Base-by-base conservation (phyloP, 2,113 vertebrate species). In the Myxocyprinus asiaticus region DNA sequence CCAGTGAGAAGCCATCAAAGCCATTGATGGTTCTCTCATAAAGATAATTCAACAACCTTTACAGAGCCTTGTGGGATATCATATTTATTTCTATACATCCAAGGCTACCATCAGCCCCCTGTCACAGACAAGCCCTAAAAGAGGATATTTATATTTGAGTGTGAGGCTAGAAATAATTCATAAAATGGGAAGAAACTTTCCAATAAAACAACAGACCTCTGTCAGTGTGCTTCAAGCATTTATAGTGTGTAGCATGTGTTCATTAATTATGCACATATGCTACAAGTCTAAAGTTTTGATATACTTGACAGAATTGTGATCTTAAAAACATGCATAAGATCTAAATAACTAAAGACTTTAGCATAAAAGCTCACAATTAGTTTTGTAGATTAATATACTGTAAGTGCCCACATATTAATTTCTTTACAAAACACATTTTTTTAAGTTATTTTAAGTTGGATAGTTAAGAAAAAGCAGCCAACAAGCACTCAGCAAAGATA, bases 51-150 rank as follows among this genome's bases (percentile, higher is more conserved):
- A 88, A 86, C 84, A 33, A 86, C 76, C 81, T 86, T 86, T 79
- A 81, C 83, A 11, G 55, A 72, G 78, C 84, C 65, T 82, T 56
- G 81, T 86, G 85, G 84, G 87, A 86, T 83, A 84, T 73, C 84
- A 76, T 90, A 87, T 91, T 91, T 90, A 90, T 90, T 90, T 89
- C 89, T 83, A 85, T 88, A 83, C 86, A 90, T 87, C 90, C 88
- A 89, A 83, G 78, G 10, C 85, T 82, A 83, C 83, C 79, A 51
- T 22, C 62, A 45, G 86, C 86, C 84, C 71, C 59, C 66, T 70
- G 55, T 53, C 85, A 86, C 76, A 72, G 83, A 84, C 84, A 84
- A 78, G 74, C 83, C 78, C 82, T 12, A 65, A 59, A 73, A 50
- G 66, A 64, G 45, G 9, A 69, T n/a, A n/a, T 79, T 82, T 61